A percentile compares a stretch with the other conserved stretches of the same genome.
phyloP scores from a whole-genome alignment of 2,797 vertebrate species.

The Acropternis orthonyx region DNA sequence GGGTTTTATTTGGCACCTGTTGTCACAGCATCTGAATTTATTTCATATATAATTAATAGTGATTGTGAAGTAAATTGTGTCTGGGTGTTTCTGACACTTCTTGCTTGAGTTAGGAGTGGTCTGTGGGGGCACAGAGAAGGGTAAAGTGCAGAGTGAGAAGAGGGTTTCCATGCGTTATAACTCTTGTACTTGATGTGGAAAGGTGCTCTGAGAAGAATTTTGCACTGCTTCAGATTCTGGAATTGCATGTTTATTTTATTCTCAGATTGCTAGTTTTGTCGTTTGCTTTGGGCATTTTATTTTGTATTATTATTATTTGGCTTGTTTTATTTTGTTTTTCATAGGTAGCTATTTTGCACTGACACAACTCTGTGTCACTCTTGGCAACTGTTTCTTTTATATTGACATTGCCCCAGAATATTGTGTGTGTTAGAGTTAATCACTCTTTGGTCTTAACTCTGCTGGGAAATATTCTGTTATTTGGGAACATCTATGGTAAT shows the following conservation, averaged over 20 bases:
- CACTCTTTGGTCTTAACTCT: neutral
- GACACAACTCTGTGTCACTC: neutral
- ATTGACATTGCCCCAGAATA: neutral
- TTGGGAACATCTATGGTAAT: neutral
- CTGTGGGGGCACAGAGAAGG: rapidly evolving
- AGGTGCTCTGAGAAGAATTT: neutral
- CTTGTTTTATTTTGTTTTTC: neutral
- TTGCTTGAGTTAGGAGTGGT: neutral
- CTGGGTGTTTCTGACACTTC: neutral
- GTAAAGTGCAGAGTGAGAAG: neutral
- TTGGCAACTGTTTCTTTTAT: neutral
- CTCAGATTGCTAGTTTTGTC: neutral
- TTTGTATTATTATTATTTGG: neutral
- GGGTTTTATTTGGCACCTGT: neutral
- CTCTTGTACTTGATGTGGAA: neutral
- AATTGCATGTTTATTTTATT: neutral
- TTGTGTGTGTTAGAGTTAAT: neutral
- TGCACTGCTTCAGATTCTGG: neutral
- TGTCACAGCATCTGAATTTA: neutral
- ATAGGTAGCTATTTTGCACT: neutral
- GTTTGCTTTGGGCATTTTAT: rapidly evolving
- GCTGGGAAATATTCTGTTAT: neutral
- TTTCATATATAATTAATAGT: neutral
- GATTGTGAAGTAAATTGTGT: neutral
- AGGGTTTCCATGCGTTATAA: rapidly evolving